These are phyloP conservation scores for Myotis daubentonii DNA, from an alignment of 2,797 vertebrate species.

Conservation along the genomic window DNA sequence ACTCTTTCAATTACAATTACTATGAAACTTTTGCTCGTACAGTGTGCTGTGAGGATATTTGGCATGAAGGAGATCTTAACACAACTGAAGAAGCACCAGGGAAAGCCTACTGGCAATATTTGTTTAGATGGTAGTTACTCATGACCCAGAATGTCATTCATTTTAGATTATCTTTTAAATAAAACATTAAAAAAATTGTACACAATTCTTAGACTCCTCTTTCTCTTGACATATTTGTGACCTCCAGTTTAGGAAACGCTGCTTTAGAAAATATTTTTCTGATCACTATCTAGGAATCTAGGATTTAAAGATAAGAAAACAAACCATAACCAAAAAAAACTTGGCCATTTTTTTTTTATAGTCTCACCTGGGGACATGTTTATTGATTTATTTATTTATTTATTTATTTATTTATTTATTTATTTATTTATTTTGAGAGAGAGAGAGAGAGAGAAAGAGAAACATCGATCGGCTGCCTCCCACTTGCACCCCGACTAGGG, in stretches of 20 bases:
- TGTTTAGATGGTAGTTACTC: neutral
- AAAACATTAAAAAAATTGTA: neutral
- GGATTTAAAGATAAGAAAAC: constrained; percentile 14
- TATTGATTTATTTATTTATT: neutral
- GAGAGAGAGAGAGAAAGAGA: neutral
- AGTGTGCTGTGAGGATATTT: neutral
- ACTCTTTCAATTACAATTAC: neutral
- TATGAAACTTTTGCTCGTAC: neutral
- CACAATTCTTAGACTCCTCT: neutral
- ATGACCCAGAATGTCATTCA: neutral
- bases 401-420: neutral
- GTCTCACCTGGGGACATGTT: neutral
- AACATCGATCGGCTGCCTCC: neutral
- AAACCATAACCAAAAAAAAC: neutral
- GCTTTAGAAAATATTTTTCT: constrained; percentile 52
- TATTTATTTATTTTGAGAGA: too few relatives aligned
- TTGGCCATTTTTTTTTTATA: neutral
- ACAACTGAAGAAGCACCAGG: neutral
- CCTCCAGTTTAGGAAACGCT: constrained; percentile 30
- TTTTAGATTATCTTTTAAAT: constrained; percentile 56
- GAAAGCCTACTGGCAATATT: neutral
- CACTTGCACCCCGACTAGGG: neutral
- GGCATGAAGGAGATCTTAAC: neutral
- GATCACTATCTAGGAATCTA: neutral
- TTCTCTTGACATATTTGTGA: neutral